Conservation (phyloP, 2,797 vertebrate genomes). For the Melanotaenia parkinsoni region DNA sequence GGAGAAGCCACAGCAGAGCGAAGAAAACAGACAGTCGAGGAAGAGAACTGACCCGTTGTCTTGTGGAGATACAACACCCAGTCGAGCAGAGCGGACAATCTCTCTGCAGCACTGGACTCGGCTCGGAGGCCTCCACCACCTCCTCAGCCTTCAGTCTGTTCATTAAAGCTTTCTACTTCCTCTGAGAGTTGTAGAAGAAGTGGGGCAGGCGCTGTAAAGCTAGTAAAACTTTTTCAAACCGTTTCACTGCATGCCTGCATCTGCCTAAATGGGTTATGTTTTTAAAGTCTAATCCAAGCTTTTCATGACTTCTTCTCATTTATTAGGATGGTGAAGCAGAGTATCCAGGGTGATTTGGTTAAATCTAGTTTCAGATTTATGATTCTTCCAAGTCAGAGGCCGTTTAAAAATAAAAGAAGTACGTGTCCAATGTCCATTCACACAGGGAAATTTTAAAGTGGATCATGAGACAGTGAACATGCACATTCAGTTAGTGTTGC, state of each 20-base stretch:
- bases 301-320: slow-evolving; percentile 18
- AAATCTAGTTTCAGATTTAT: too few species aligned
- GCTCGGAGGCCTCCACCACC: slow-evolving; percentile 29
- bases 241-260: not conserved
- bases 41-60: slow-evolving; percentile 48
- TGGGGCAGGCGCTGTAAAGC: not conserved
- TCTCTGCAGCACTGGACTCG: slow-evolving; percentile 31
- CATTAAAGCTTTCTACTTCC: slow-evolving; percentile 40
- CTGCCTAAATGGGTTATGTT: slow-evolving; percentile 18
- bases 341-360: slow-evolving; percentile 1
- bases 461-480: too few species aligned
- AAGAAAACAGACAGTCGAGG: slow-evolving; percentile 29
- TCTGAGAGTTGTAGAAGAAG: slow-evolving; percentile 20
- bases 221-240: slow-evolving; percentile 12
- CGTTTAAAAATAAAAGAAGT: too few species aligned
- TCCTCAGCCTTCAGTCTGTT: slow-evolving; percentile 32
- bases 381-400: too few species aligned
- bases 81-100: slow-evolving; percentile 52
- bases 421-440: too few species aligned
- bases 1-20: slow-evolving; percentile 41
- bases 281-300: slow-evolving; percentile 26
- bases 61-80: slow-evolving; percentile 54
- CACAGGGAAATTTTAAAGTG: too few species aligned
- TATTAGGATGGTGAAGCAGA: slow-evolving; percentile 7
- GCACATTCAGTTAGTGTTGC: too few species aligned